Evolutionary conservation across 2,888 invertebrate genomes (phyloP), one percentile per base, ranked within the genome.

Genomic region (Lasioglossum figueresi): DNA sequence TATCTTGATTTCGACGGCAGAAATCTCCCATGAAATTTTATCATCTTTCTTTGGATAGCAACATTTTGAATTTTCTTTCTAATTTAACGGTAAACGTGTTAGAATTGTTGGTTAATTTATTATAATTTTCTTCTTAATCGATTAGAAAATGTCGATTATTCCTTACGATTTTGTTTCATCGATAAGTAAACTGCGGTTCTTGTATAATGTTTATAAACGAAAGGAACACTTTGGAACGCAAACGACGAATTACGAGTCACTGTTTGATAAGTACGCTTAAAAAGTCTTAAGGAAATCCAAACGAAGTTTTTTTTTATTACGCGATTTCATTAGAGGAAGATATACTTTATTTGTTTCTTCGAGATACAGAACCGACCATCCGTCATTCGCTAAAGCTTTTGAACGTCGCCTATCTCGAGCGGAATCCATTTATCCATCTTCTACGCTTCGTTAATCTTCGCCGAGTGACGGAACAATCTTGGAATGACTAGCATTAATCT

Each of bases 371-470:
- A 37, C 23, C 34, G 68, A 23, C 68, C 37, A 68, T 68, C 68
- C 68, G 68, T 68, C 68, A 37, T 68, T 68, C 68, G 68, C 12
- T 68, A 23, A 68, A 68, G 68, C 68, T 68, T 68, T 37, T 37
- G 68, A 68, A 68, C 68, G 68, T 68, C 68, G 34, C 37, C 37
- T 37, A 37, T 68, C 34, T 68, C 34, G 23, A 68, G 68, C 68
- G 68, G 68, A 68, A 68, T 68, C 68, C 68, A 68, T 68, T 68
- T 68, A 68, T 68, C 68, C 68, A 68, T 68, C 68, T 68, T 68
- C 68, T 68, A 68, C 68, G 68, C 37, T 68, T 68, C 68, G 68
- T 68, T 37, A 68, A 68, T 68, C 68, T 68, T 68, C 68, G 19
- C 68, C 68, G 37, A 68, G 68, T 68, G 68, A 68, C 68, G 68